A percentile compares a stretch with the other conserved stretches of the same genome.
Conservation (phyloP, 2,113 vertebrate species). For the Hippocampus mohnikei region DNA sequence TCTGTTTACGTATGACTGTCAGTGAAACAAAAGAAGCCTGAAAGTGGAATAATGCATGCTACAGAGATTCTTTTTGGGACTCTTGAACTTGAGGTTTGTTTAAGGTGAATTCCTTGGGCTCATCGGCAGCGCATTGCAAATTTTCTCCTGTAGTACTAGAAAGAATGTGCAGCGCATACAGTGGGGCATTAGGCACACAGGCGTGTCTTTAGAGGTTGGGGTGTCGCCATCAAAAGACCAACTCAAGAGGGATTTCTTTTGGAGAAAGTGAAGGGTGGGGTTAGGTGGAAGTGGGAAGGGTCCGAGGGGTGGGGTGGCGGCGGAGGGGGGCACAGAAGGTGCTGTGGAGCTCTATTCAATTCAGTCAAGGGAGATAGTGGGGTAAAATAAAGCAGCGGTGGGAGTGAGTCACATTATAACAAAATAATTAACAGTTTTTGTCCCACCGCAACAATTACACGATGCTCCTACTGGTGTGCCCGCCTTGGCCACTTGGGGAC, state of each 20-base stretch:
- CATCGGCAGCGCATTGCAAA: slow-evolving; percentile 70
- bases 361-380: background rate
- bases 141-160: slow-evolving; percentile 75
- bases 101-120: slow-evolving; percentile 75
- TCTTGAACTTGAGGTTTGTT: slow-evolving; percentile 75
- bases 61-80: slow-evolving; percentile 56
- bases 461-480: too few species aligned
- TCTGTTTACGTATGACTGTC: background rate
- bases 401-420: background rate
- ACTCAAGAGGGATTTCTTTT: slow-evolving; percentile 71
- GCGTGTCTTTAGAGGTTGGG: slow-evolving; percentile 72
- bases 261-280: slow-evolving; percentile 42
- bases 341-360: slow-evolving; percentile 1
- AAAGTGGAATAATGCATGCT: slow-evolving; percentile 43
- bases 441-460: too few species aligned
- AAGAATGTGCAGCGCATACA: slow-evolving; percentile 76
- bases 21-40: slow-evolving; percentile 16
- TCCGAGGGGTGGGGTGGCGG: slow-evolving; percentile 24
- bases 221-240: slow-evolving; percentile 71
- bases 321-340: slow-evolving; percentile 23
- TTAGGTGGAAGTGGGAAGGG: background rate
- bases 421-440: too few species aligned
- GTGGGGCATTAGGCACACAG: slow-evolving; percentile 74
- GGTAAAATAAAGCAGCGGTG: background rate
- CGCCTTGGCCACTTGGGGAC: too few species aligned